Evolutionary conservation across 2,113 vertebrate genomes (phyloP).

Genomic region (Platanista minor): DNA sequence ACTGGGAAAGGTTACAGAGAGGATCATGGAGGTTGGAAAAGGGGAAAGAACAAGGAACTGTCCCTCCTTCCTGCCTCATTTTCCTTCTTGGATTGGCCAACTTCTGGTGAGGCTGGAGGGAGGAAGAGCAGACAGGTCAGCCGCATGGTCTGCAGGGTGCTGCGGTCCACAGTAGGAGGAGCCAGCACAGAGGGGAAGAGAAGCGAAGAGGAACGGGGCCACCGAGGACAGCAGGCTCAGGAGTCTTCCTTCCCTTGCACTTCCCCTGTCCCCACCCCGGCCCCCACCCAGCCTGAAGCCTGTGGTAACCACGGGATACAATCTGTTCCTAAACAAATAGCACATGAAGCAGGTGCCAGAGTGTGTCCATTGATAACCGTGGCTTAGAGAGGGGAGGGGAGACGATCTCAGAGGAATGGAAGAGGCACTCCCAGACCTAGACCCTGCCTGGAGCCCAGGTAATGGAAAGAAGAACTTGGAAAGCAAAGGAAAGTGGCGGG

Average conservation of each 20-base stretch:
- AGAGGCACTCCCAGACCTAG: background rate
- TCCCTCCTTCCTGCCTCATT: background rate
- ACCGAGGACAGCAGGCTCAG: background rate
- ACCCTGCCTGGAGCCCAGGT: background rate
- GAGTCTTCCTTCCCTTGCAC: background rate
- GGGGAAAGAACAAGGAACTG: background rate
- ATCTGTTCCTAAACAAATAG: background rate
- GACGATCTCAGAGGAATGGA: background rate
- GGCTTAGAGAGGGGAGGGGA: background rate
- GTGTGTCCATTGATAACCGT: too few species aligned
- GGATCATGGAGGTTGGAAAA: background rate
- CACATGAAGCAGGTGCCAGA: background rate
- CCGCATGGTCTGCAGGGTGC: background rate
- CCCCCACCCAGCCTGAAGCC: background rate
- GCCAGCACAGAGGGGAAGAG: background rate
- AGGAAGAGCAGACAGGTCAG: background rate
- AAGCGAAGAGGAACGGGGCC: background rate
- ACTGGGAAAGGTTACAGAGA: background rate
- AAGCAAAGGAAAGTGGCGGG: background rate
- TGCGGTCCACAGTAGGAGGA: background rate
- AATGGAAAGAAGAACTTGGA: background rate
- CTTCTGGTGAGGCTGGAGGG: background rate
- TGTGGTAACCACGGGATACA: background rate
- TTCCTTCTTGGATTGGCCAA: background rate
- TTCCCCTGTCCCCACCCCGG: background rate